Evolutionary conservation across 2,113 vertebrate species (phyloP).

Genomic region (Noctilio leporinus): DNA sequence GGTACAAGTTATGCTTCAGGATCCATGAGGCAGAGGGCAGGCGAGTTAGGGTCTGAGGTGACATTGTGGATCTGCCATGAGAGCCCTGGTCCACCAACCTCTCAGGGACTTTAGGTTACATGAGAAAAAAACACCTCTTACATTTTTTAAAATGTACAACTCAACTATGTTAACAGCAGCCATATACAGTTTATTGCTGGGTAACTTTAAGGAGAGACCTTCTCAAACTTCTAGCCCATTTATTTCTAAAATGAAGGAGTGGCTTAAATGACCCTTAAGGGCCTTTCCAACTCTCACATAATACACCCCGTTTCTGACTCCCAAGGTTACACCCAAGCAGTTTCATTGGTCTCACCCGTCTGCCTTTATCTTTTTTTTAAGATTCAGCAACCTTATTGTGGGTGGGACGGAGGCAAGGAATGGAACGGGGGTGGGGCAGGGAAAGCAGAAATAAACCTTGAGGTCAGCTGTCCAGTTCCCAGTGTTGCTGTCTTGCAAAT

Average conservation of each 20-base stretch:
- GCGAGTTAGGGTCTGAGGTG: neutral
- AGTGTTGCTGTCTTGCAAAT: fast-evolving
- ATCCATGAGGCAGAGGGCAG: neutral
- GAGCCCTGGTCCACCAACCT: neutral
- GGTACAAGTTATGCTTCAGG: neutral
- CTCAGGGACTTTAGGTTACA: neutral
- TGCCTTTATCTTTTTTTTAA: neutral
- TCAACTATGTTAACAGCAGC: neutral
- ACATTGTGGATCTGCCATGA: neutral
- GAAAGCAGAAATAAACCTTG: neutral
- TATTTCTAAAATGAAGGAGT: neutral
- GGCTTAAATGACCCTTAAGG: neutral
- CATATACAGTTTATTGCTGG: fast-evolving
- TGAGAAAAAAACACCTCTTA: neutral
- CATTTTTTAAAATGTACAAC: neutral
- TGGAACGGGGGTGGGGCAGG: neutral
- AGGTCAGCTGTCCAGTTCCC: neutral
- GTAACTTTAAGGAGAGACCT: neutral
- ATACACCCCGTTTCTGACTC: neutral
- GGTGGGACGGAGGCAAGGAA: neutral
- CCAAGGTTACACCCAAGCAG: neutral
- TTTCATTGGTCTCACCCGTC: neutral
- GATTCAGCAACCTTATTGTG: too few species aligned
- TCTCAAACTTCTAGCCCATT: neutral
- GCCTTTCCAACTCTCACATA: fast-evolving